These are phyloP conservation scores for Palythoa grandis DNA, from an alignment of 92 coral and sea anemone genomes.

Conservation along the genomic window DNA sequence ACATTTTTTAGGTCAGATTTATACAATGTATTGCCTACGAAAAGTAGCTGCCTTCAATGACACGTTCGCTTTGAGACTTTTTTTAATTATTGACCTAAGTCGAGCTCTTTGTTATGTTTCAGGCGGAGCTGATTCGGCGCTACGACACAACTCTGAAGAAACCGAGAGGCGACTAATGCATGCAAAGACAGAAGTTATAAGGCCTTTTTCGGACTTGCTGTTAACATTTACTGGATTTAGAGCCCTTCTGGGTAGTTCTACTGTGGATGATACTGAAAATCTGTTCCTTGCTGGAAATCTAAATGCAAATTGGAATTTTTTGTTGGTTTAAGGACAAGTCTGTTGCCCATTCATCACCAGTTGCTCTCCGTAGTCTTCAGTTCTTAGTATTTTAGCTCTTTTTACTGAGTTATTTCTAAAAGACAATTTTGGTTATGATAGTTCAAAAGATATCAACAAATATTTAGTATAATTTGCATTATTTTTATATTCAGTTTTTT, in stretches of 20 bases:
- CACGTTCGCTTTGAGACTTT: neutral
- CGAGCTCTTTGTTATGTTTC: conserved; percentile 5
- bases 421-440: neutral
- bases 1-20: too few species aligned
- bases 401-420: neutral
- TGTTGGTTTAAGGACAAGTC: neutral
- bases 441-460: neutral
- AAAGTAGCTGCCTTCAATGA: too few species aligned
- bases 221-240: neutral
- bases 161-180: conserved; percentile 86
- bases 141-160: conserved; percentile 98
- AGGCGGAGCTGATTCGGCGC: conserved; percentile 98
- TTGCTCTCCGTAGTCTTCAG: neutral
- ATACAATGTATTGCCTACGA: too few species aligned
- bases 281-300: neutral
- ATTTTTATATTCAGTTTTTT: conserved; percentile 36
- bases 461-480: conserved; percentile 14
- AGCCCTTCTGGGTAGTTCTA: neutral
- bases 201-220: neutral
- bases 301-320: neutral
- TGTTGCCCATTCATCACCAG: too few species aligned
- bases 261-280: neutral
- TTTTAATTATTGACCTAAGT: neutral
- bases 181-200: neutral
- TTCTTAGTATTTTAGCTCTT: neutral